Conservation (phyloP, 2,113 vertebrate genomes). For the Pampusana beccarii region DNA sequence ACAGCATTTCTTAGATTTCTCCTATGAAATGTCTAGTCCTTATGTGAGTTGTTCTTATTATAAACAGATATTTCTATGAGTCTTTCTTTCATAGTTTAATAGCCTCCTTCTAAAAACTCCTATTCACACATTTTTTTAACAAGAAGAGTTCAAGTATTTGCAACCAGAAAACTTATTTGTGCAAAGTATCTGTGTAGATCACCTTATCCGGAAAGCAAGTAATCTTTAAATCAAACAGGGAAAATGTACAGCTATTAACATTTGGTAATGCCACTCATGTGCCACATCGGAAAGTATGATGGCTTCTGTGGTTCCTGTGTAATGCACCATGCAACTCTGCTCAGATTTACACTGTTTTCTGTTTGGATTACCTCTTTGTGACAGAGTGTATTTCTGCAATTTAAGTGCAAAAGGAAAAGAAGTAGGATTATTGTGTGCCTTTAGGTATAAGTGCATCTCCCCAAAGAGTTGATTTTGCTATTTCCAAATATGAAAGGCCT, state of each 20-base stretch:
- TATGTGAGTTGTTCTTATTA: not conserved
- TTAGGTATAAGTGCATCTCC: not conserved
- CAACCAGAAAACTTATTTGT: not conserved
- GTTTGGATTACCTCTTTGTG: not conserved
- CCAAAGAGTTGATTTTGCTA: not conserved
- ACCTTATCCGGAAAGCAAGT: not conserved
- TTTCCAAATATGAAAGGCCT: not conserved
- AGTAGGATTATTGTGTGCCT: not conserved
- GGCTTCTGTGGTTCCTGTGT: not conserved
- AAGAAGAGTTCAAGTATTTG: not conserved
- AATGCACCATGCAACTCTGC: not conserved
- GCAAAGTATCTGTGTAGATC: not conserved
- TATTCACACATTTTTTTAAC: not conserved
- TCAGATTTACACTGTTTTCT: not conserved
- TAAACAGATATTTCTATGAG: not conserved
- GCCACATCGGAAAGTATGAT: no score
- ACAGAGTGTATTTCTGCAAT: not conserved
- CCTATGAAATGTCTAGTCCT: not conserved
- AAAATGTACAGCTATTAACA: not conserved
- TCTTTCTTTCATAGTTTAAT: not conserved
- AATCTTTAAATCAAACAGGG: not conserved
- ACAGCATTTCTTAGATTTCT: not conserved
- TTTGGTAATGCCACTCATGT: accelerated
- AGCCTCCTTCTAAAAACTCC: not conserved
- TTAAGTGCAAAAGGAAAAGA: not conserved